Percentiles rank a stretch among this genome's conserved stretches.
phyloP scores from a whole-genome alignment of 92 coral and sea anemone species.

The Actinostola sp. region DNA sequence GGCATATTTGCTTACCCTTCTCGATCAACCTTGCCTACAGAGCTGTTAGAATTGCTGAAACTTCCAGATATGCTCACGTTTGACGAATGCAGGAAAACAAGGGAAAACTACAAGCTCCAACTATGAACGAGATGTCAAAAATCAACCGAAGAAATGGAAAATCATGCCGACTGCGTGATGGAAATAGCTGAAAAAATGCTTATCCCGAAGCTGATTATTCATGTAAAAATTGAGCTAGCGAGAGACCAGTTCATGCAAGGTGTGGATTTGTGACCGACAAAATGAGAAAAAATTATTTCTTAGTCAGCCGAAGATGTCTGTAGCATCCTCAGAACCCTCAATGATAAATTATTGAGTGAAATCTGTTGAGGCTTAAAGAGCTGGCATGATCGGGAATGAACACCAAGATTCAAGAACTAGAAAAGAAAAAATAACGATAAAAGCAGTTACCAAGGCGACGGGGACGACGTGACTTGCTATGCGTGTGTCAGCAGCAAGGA shows the following conservation, averaged over 20 bases:
- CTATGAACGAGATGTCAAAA: slow-evolving; percentile 38
- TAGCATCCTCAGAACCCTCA: too few species aligned
- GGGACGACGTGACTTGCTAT: neutral
- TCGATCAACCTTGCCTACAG: slow-evolving; percentile 44
- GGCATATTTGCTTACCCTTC: slow-evolving; percentile 38
- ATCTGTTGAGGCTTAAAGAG: slow-evolving; percentile 31
- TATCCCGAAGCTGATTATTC: slow-evolving; percentile 53
- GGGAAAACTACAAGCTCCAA: slow-evolving; percentile 48
- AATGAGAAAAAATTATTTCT: slow-evolving; percentile 16
- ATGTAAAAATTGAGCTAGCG: slow-evolving; percentile 42
- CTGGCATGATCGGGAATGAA: slow-evolving; percentile 42
- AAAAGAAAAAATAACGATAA: slow-evolving; percentile 19
- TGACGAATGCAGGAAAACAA: slow-evolving; percentile 49
- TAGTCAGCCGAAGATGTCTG: slow-evolving; percentile 23
- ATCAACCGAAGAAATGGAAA: slow-evolving; percentile 43
- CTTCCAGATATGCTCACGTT: slow-evolving; percentile 30
- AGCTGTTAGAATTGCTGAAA: slow-evolving; percentile 52
- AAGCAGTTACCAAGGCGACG: neutral
- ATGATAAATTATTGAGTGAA: too few species aligned
- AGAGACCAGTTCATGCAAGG: slow-evolving; percentile 39
- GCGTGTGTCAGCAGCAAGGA: neutral
- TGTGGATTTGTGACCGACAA: slow-evolving; percentile 1
- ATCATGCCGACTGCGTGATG: slow-evolving; percentile 43
- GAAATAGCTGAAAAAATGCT: slow-evolving; percentile 64
- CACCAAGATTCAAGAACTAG: slow-evolving; percentile 43